Base-by-base conservation (phyloP, 2,888 invertebrate genomes). In the Teinopalpus imperialis region DNA sequence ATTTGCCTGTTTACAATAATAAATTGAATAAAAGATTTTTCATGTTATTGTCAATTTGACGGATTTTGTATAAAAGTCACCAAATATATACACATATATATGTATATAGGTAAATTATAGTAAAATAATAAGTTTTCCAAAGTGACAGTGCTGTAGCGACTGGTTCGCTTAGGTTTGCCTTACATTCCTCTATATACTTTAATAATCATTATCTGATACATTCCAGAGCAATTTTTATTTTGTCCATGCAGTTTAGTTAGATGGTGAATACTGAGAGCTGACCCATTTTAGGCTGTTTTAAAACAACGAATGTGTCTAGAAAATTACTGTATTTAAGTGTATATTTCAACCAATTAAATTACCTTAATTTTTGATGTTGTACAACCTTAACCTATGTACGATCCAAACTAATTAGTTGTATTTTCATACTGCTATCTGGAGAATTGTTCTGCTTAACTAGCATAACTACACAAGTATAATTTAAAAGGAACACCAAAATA, bases 221-320 rank as follows among this genome's bases (percentile, higher is more conserved):
- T 55, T 54, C 42, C 56, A 56, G 58, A 56, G 52, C 54, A 48
- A 52, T 49, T 51, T 59, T 63, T 53, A 48, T 54, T 67, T 63
- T 55, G 52, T 58, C 57, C 52, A 29, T 53, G 39, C 40, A 42
- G 48, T 59, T 62, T 46, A 56, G 55, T 64, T 61, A 59, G 62
- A 52, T 65, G 69, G 61, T 62, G 59, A 54, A 53, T 49, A 62
- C 14, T 37, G 20, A 50, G 39, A 32, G 21, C 62, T 65, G 69
- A 75, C 76, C 82, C 77, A 66, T 63, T 66, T 69, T 77, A 79
- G 82, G 80, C 87, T 87, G 86, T 86, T 83, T 73, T 72, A 63
- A 65, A 72, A 86, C 87, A 87, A 87, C 87, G 86, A 87, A 86
- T 76, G 60, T 62, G 73, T 77, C 67, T 74, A 75, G 71, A 66